A percentile compares a stretch with the other conserved stretches of the same genome.
phyloP scores from a whole-genome alignment of 2,797 vertebrate genomes.

The Ptychadena robeensis region DNA sequence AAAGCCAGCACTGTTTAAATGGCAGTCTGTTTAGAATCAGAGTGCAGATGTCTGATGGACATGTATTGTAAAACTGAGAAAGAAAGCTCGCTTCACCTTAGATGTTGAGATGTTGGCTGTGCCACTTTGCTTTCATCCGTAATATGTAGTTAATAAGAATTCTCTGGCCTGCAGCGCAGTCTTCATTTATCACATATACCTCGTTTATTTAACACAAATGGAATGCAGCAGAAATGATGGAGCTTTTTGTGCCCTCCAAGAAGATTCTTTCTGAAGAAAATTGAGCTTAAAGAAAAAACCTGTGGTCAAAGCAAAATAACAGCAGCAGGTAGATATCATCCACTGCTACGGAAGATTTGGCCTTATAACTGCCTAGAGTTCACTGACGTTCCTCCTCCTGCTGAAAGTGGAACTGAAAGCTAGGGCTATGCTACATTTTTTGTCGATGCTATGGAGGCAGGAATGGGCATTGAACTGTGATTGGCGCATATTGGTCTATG shows the following conservation, averaged over 20 bases:
- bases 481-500: too few relatives aligned
- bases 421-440: too few relatives aligned
- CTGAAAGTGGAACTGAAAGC: too few relatives aligned
- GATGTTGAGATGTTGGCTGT: constrained; percentile 71
- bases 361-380: too few relatives aligned
- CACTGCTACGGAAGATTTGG: too few relatives aligned
- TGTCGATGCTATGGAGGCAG: too few relatives aligned
- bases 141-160: constrained; percentile 78
- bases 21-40: constrained; percentile 70
- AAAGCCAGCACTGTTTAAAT: constrained; percentile 72
- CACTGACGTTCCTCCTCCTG: too few relatives aligned
- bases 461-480: too few relatives aligned
- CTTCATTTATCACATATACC: constrained; percentile 75
- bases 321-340: too few relatives aligned
- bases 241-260: constrained; percentile 64
- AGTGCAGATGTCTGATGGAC: constrained; percentile 65
- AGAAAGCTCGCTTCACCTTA: constrained; percentile 74
- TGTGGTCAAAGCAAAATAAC: too few relatives aligned
- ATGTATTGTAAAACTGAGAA: constrained; percentile 73
- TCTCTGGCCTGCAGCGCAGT: constrained; percentile 74
- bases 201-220: constrained; percentile 75
- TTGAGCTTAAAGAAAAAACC: background rate
- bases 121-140: constrained; percentile 72
- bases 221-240: constrained; percentile 72
- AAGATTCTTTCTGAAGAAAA: constrained; percentile 68